A percentile compares a stretch with the other conserved stretches of the same genome.
Evolutionary conservation across 1,140 invertebrate genomes (phyloP).

Genomic region (Mizuhopecten yessoensis): DNA sequence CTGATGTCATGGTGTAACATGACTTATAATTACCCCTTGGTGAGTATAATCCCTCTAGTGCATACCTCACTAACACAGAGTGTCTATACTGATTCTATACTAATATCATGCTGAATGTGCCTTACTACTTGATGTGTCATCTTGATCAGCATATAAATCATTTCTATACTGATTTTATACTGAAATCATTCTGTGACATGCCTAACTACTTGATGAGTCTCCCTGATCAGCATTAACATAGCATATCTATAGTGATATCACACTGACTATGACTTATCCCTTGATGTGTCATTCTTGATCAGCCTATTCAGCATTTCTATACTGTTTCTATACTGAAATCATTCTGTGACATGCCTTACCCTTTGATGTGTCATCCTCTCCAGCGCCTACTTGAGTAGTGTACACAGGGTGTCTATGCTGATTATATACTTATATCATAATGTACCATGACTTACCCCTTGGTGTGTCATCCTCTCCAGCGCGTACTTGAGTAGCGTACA

Average conservation of each 20-base stretch:
- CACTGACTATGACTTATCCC: conserved; percentile 84
- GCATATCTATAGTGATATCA: conserved; percentile 84
- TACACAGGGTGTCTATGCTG: conserved; percentile 89
- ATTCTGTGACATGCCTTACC: conserved; percentile 82
- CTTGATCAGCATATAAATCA: conserved; percentile 89
- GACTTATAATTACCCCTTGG: conserved; percentile 89
- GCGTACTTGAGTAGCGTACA: conserved; percentile 90
- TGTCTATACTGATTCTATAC: no score
- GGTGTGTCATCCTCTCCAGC: conserved; percentile 89
- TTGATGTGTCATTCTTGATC: conserved; percentile 88
- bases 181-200: conserved; percentile 80
- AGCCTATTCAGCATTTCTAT: conserved; percentile 90
- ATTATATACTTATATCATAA: conserved; percentile 84
- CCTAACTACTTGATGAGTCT: conserved; percentile 90
- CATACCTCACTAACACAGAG: conserved; percentile 90
- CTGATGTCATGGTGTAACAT: neutral
- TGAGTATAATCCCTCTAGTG: conserved; percentile 90
- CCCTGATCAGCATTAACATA: conserved; percentile 89
- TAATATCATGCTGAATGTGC: conserved; percentile 85
- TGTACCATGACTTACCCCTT: conserved; percentile 86
- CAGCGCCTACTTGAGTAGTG: conserved; percentile 89
- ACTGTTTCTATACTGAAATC: conserved; percentile 83
- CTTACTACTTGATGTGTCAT: conserved; percentile 91
- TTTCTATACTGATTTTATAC: no score
- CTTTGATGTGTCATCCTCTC: conserved; percentile 89